Evolutionary conservation across 1,140 invertebrate species (phyloP), one percentile per base, ranked within the genome.

Genomic region (Caerostris extrusa): DNA sequence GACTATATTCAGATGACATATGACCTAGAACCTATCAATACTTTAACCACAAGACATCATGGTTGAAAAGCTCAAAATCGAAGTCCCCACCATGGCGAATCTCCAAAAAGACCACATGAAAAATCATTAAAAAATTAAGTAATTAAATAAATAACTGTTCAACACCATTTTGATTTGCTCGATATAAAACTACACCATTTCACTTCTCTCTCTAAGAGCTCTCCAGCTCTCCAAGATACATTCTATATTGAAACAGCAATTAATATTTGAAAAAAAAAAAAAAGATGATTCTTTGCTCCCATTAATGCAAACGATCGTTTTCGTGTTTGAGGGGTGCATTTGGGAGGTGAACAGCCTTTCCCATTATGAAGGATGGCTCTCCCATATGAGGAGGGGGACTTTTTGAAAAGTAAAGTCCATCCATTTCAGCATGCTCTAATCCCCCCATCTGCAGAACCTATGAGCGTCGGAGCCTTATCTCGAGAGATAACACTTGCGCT

Each of bases 401-500:
- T 85, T 85, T 85, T 85, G 83, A 85, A 85, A 85, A 85, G 83
- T 85, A 57, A 85, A 85, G 83, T 57, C 83, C 83, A 85, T 90
- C 88, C 88, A 90, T 90, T 57, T 90, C 55, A 50, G 61, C 34
- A 58, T 60, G 57, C 58, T 61, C 85, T 90, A 90, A 90, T 90
- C 88, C 88, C 88, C 64, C 85, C 57, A 87, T 87, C 85, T 50
- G 71, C 71, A 12, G 19, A 87, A 58, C 57, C 56, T 87, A 87
- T 87, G 85, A 87, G 85, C 8, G 85, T 58, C 34, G 67, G 17
- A n/a, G 67, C 88, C 88, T 90, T 90, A 90, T 90, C 88, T 69
- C 19, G 19, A 71, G 53, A 90, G 88, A 90, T 90, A 90, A 90
- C 88, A 90, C 88, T 90, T 77, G 88, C 69, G 64, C 64, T 90